Evolutionary conservation across 2,888 invertebrate species (phyloP).

Genomic region (Physocephala rufipes): DNA sequence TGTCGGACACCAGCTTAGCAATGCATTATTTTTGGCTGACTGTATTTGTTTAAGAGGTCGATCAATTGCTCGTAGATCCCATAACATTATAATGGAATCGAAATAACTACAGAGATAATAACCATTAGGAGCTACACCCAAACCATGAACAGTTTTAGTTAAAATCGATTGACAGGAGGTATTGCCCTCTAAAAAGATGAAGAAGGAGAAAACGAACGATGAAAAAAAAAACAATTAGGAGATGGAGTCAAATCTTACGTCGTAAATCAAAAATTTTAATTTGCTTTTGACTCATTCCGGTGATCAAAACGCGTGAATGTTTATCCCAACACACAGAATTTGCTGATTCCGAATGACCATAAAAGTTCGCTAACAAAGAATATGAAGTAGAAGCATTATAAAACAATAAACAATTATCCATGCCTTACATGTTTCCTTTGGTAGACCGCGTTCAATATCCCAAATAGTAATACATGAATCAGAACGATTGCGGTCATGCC

Average conservation of each 20-base stretch:
- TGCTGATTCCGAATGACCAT: slow-evolving; percentile 84
- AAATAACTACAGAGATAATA: slow-evolving; percentile 85
- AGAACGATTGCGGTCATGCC: slow-evolving; percentile 87
- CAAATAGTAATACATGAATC: slow-evolving; percentile 90
- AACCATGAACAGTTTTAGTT: slow-evolving; percentile 84
- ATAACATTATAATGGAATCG: slow-evolving; percentile 83
- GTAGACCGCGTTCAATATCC: slow-evolving; percentile 72
- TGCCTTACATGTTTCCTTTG: slow-evolving; percentile 59
- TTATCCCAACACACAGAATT: slow-evolving; percentile 87
- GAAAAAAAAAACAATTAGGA: not conserved
- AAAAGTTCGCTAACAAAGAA: slow-evolving; percentile 68
- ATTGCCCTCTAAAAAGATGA: slow-evolving; percentile 70
- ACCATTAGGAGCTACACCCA: slow-evolving; percentile 81
- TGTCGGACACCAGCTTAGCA: slow-evolving; percentile 89
- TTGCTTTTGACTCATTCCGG: slow-evolving; percentile 90
- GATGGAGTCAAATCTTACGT: slow-evolving; percentile 69
- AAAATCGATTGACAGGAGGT: slow-evolving; percentile 68
- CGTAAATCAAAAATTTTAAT: slow-evolving; percentile 89
- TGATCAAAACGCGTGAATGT: slow-evolving; percentile 78
- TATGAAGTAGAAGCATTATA: not conserved
- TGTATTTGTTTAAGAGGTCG: slow-evolving; percentile 81
- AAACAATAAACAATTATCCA: not conserved
- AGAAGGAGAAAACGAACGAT: not conserved
- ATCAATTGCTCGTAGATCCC: slow-evolving; percentile 89
- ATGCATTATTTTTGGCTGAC: slow-evolving; percentile 71